Conservation (phyloP, 2,113 vertebrate genomes). For the Natator depressus region DNA sequence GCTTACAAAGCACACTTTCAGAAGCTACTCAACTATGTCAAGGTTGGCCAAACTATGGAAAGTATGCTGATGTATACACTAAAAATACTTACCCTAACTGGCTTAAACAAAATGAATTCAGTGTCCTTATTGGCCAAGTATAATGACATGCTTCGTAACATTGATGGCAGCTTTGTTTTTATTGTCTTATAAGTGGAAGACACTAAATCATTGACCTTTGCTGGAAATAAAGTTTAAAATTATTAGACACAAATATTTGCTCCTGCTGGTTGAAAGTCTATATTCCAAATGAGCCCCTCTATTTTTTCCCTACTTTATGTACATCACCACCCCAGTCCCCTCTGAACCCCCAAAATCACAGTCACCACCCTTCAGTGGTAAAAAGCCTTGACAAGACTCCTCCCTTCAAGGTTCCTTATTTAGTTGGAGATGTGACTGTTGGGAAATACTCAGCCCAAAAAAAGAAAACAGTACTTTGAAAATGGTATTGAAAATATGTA, state of each 20-base stretch:
- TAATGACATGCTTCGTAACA: conserved; percentile 94
- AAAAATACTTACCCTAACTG: conserved; percentile 89
- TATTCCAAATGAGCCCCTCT: background rate
- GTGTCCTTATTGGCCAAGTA: conserved; percentile 98
- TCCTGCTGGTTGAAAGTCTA: background rate
- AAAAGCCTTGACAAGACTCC: rapidly evolving
- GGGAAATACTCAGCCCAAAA: background rate
- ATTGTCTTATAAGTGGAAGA: conserved; percentile 91
- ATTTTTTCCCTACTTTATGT: background rate
- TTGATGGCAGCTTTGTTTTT: conserved; percentile 93
- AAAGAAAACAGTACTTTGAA: background rate
- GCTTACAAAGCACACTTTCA: background rate
- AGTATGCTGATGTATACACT: background rate
- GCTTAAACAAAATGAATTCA: conserved; percentile 98
- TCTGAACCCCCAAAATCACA: background rate
- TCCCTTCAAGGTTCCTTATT: background rate
- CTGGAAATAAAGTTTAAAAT: conserved; percentile 79
- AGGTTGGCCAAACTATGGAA: background rate
- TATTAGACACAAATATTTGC: background rate
- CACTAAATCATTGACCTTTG: conserved; percentile 93
- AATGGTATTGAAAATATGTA: background rate
- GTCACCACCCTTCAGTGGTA: background rate
- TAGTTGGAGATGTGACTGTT: background rate
- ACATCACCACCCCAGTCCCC: background rate
- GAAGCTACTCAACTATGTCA: background rate